These are phyloP conservation scores for Epinephelus coioides DNA, from an alignment of 2,797 vertebrate genomes.

Conservation along the genomic window DNA sequence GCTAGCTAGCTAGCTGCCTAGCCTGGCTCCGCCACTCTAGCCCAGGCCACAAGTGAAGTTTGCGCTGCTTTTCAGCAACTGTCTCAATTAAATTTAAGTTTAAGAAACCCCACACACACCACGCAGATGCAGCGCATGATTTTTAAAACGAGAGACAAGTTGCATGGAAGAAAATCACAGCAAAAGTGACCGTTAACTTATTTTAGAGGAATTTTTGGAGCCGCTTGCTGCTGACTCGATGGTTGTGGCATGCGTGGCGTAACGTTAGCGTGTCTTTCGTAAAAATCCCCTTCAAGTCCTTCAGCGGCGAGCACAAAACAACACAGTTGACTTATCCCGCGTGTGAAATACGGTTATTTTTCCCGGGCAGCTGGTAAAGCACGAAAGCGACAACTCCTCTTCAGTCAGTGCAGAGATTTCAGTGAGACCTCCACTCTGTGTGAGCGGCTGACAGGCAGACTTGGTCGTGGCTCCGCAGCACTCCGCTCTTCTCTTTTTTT, in stretches of 20 bases:
- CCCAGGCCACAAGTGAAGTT: slow-evolving; percentile 80
- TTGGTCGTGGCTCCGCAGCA: slow-evolving; percentile 45
- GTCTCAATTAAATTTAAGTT: slow-evolving; percentile 20
- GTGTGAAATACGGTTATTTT: background rate
- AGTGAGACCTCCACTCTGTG: slow-evolving; percentile 26
- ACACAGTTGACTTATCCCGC: background rate
- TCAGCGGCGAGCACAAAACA: slow-evolving; percentile 14
- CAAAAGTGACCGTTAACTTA: slow-evolving; percentile 27
- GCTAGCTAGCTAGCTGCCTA: slow-evolving; percentile 49
- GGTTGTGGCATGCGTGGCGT: slow-evolving; percentile 72
- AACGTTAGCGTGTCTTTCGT: slow-evolving; percentile 52
- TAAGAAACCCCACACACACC: background rate
- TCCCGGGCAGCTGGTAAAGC: background rate
- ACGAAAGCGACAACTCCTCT: slow-evolving; percentile 32
- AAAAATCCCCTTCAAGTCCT: slow-evolving; percentile 36
- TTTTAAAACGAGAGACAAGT: background rate
- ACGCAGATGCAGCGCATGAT: background rate
- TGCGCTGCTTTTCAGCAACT: slow-evolving; percentile 39
- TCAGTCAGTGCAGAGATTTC: slow-evolving; percentile 67
- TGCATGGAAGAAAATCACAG: slow-evolving; percentile 14
- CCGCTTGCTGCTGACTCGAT: slow-evolving; percentile 55
- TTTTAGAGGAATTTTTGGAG: slow-evolving; percentile 38
- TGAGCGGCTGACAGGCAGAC: slow-evolving; percentile 45
- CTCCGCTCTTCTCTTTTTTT: slow-evolving; percentile 6
- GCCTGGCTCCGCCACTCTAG: slow-evolving; percentile 38